Base-by-base conservation (phyloP, 2,113 vertebrate genomes). In the Etheostoma spectabile region DNA sequence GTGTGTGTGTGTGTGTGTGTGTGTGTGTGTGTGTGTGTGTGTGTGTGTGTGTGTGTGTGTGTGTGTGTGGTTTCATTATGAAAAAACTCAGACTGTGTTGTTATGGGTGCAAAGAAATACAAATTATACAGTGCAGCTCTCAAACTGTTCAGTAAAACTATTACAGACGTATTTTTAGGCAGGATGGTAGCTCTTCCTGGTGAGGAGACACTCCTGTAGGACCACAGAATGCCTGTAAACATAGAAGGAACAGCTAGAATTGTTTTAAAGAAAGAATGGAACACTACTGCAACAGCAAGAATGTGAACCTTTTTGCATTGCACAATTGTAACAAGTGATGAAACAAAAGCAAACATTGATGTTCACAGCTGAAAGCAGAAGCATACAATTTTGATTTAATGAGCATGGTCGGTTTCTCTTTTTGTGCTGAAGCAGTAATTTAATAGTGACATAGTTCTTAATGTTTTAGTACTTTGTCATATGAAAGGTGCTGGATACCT, bases 401-500 rank as follows among this genome's bases (percentile, higher is more conserved):
- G 14, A 55, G 30, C 1, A 3, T 56, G 30, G 12, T 51, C 10
- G 3, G 24, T 49, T 35, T 61, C 4, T 49, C 3, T 38, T 16
- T 35, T 24, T 61, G 8, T 48, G 45, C 3, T 19, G n/a, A 63
- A 61, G 42, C n/a, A 49, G 52, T 8, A n/a, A 53, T 71, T 59
- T 56, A 61, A 79, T 19, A 66, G 38, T 53, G 33, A 60, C 33
- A 5, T 30, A 52, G 33, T 45, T 73, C 10, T 59, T 21, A 21
- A 60, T 49, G 65, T 81, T 24, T 62, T 63, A 14, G 42, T 33
- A 30, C 19, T 82, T 13, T 66, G 55, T 30, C 61, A 80, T 45
- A 57, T 62, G 18, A 68, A 35, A 6, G 57, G 85, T 74, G 80
- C 87, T 84, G 76, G 81, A 75, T 59, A 64, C 79, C 79, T 78